phyloP scores from a whole-genome alignment of 2,113 vertebrate genomes.

The Eupsittula cactorum region DNA sequence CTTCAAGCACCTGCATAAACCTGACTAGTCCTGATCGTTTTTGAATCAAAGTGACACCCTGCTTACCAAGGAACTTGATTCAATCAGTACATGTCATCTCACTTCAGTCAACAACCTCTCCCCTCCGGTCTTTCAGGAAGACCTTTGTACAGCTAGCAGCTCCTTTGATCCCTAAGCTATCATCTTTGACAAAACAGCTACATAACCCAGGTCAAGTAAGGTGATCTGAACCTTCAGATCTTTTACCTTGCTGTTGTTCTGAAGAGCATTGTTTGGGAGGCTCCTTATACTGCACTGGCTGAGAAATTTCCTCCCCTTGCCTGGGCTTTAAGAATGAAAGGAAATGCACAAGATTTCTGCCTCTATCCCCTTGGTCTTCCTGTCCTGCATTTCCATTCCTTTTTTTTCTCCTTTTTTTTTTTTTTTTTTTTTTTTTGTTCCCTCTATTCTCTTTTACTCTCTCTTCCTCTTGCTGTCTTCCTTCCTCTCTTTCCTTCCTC shows the following conservation, averaged over 20 bases:
- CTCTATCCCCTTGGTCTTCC: not conserved
- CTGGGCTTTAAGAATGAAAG: not conserved
- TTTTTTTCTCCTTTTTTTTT: not conserved
- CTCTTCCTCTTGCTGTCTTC: not conserved
- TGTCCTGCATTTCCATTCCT: not conserved
- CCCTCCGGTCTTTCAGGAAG: not conserved
- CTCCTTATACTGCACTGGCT: not conserved
- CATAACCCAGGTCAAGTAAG: not conserved
- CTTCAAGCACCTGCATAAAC: not conserved
- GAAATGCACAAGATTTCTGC: not conserved
- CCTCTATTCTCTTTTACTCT: not conserved
- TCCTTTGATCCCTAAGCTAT: constrained; percentile 5
- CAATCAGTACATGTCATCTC: not conserved
- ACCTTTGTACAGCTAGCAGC: not conserved
- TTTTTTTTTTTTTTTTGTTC: not conserved
- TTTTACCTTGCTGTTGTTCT: not conserved
- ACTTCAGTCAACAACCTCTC: not conserved
- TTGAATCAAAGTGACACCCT: not conserved
- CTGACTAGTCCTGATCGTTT: not conserved
- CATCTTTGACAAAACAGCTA: not conserved
- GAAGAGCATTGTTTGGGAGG: not conserved
- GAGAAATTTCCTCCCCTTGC: not conserved
- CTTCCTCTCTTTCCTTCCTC: not conserved
- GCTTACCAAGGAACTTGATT: not conserved
- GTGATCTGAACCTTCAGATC: not conserved